These are phyloP conservation scores for Pogonocherus hispidulus DNA, from an alignment of 2,888 invertebrate genomes.

Conservation along the genomic window DNA sequence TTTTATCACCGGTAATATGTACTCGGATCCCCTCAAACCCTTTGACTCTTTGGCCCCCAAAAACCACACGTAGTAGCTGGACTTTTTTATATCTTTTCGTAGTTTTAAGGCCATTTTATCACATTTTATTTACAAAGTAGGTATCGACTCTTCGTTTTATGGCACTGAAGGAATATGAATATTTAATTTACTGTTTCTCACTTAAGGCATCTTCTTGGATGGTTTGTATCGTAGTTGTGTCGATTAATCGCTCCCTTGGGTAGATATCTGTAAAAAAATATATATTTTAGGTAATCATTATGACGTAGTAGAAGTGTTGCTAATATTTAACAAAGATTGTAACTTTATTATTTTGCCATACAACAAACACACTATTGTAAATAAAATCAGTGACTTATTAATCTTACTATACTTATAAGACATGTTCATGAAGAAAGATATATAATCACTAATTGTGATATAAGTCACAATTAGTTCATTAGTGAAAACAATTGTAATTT, in stretches of 20 bases:
- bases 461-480: too few species aligned
- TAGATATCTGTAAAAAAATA: neutral
- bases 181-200: neutral
- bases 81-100: slow-evolving; percentile 90
- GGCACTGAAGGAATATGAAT: slow-evolving; percentile 32
- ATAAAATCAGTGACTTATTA: too few species aligned
- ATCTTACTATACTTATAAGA: too few species aligned
- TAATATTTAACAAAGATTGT: too few species aligned
- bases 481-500: too few species aligned
- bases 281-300: too few species aligned
- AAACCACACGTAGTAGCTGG: slow-evolving; percentile 94
- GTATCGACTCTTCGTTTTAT: slow-evolving; percentile 26
- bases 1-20: slow-evolving; percentile 87
- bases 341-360: too few species aligned
- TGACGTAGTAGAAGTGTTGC: too few species aligned
- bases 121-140: slow-evolving; percentile 27
- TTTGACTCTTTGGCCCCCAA: slow-evolving; percentile 96
- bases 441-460: too few species aligned
- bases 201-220: neutral
- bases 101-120: slow-evolving; percentile 81
- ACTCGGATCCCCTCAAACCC: slow-evolving; percentile 87
- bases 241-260: neutral
- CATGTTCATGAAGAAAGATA: too few species aligned
- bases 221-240: neutral
- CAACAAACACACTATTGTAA: too few species aligned